phyloP scores from a whole-genome alignment of 2,888 invertebrate genomes.

The Sarcophaga carnaria region DNA sequence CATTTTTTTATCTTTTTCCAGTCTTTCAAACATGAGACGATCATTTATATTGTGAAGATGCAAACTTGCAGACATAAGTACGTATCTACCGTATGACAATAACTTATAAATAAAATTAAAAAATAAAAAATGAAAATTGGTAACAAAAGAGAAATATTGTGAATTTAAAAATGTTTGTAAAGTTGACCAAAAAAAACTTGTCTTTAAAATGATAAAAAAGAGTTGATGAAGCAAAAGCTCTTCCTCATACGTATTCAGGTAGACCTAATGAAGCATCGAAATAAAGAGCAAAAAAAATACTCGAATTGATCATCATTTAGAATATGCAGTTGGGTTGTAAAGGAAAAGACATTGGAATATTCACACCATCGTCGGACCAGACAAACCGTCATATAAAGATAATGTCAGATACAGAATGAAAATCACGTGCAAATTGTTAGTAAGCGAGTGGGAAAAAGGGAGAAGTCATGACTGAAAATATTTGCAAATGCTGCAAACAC shows the following conservation, averaged over 20 bases:
- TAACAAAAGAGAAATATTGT: slow-evolving; percentile 12
- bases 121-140: slow-evolving; percentile 14
- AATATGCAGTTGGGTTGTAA: slow-evolving; percentile 43
- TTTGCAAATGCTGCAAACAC: slow-evolving; percentile 21
- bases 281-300: background rate
- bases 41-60: slow-evolving; percentile 35
- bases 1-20: background rate
- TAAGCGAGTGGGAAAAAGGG: slow-evolving; percentile 41
- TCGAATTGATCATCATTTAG: slow-evolving; percentile 53
- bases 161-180: background rate
- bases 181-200: background rate
- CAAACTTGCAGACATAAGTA: slow-evolving; percentile 24
- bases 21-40: background rate
- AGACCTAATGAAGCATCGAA: background rate
- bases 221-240: slow-evolving; percentile 10
- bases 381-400: slow-evolving; percentile 7
- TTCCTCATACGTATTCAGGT: slow-evolving; percentile 41
- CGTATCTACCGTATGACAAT: background rate
- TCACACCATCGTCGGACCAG: background rate
- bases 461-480: slow-evolving; percentile 62
- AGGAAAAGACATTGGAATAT: background rate
- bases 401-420: slow-evolving; percentile 34
- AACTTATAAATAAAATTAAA: background rate
- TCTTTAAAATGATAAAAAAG: background rate
- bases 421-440: slow-evolving; percentile 66